phyloP scores from a whole-genome alignment of 2,797 vertebrate species.

The Tarsius wallacei region DNA sequence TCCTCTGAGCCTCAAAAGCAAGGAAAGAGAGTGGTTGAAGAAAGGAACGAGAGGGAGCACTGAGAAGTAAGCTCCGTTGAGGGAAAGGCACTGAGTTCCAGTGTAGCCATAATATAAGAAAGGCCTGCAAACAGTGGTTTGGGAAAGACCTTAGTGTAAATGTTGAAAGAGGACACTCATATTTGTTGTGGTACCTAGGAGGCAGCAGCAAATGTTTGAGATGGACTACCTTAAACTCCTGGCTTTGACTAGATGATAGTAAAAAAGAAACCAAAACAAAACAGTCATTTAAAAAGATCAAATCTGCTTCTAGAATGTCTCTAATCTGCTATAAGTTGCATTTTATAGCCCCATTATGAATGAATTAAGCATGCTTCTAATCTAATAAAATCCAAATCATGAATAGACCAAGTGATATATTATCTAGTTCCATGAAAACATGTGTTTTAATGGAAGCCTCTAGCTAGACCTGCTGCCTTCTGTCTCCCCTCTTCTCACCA shows the following conservation, averaged over 20 bases:
- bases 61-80: background rate
- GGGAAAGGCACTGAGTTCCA: slow-evolving; percentile 7
- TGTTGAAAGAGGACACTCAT: slow-evolving; percentile 43
- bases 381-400: slow-evolving; percentile 60
- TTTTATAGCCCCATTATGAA: slow-evolving; percentile 56
- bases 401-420: slow-evolving; percentile 57
- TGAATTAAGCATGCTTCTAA: slow-evolving; percentile 34
- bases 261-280: slow-evolving; percentile 74
- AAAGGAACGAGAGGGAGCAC: background rate
- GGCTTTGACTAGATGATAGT: slow-evolving; percentile 36
- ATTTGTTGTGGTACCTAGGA: slow-evolving; percentile 33
- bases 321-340: slow-evolving; percentile 13
- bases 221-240: slow-evolving; percentile 47
- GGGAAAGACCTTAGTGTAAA: slow-evolving; percentile 44
- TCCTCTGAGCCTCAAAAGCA: slow-evolving; percentile 34
- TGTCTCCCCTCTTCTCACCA: background rate
- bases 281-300: slow-evolving; percentile 55
- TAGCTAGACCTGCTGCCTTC: background rate
- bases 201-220: slow-evolving; percentile 40
- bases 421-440: background rate
- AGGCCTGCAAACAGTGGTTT: slow-evolving; percentile 57
- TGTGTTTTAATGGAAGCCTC: background rate
- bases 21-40: slow-evolving; percentile 38
- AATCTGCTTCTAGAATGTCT: slow-evolving; percentile 42
- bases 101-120: background rate